Base-by-base conservation (phyloP, 2,888 invertebrate species). In the Masnerella sp. region DNA sequence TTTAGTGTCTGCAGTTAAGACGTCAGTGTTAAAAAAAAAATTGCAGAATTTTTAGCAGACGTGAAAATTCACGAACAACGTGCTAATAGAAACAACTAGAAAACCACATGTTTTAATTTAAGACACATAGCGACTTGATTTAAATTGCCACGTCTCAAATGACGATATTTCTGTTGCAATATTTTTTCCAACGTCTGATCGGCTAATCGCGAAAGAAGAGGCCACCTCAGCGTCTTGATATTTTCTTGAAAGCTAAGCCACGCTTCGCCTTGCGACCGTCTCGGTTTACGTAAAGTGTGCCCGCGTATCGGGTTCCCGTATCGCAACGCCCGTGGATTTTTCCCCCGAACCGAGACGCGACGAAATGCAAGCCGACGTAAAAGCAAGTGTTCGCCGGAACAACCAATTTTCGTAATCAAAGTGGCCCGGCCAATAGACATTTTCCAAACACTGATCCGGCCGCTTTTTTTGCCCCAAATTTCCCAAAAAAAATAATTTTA, bases 251-350 rank as follows among this genome's bases (percentile, higher is more conserved):
- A 73, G 73, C 76, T 25, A 76, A 73, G 67, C 76, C 69, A 32
- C 72, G 76, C 72, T 52, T 77, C 76, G 75, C 62, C 76, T 77
- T 78, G 74, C 77, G 74, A 54, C 58, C 77, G 79, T 79, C 76
- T 79, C 78, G 76, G 77, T 78, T 79, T 79, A 78, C 78, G 73
- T 72, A 76, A 69, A 77, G 78, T 78, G 75, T 75, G 74, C 74
- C 74, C 59, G 52, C 58, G 65, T 73, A 76, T 76, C 73, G 73
- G 65, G 69, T 74, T 74, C 34, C 74, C 68, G 67, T 73, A 73
- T 68, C 43, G 73, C 67, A 51, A 61, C 40, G 47, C 52, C 58
- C 59, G 64, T 43, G 51, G 51, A 68, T 68, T 73, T 74, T 68
- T 74, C 15, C 17, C 8, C 11, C 36, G 36, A 42, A 32, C 49